Base-by-base conservation (phyloP, 2,888 invertebrate genomes). In the Rhodophaea formosa region DNA sequence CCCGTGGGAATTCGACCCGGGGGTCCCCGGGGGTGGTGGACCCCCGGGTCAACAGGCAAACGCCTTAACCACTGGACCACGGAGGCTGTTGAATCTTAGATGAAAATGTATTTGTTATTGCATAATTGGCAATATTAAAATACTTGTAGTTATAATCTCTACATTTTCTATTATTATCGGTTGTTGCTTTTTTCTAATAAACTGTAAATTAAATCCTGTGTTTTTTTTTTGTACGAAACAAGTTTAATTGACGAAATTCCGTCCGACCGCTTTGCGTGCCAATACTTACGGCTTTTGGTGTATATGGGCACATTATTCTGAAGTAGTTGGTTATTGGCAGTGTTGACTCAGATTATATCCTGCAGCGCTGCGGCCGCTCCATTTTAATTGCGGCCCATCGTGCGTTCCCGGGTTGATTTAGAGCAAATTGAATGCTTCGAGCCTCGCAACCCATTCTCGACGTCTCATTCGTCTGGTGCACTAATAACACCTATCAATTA, bases 381-480 rank as follows among this genome's bases (percentile, higher is more conserved):
- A 76, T 82, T 86, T 84, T 84, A 86, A 86, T 86, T 86, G 82
- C 77, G 68, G 68, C 60, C 61, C 66, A 70, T 68, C 69, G 68
- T 68, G 69, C 70, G 73, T 72, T 70, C 68, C 71, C 69, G 72
- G 71, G 74, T 79, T 86, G 84, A 86, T 86, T 85, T 85, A 80
- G 70, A 79, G 82, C 75, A 82, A 83, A 85, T 86, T 86, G 84
- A 85, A 84, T 80, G 79, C 77, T 82, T 71, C 65, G 72, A 78
- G 77, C 75, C 66, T 66, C 66, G 69, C 72, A 72, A 71, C 72
- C 49, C 32, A 16, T 8, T 68, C 73, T 66, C 66, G 70, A 77
- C 78, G 70, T 80, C 80, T 82, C 78, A 79, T 82, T 83, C 76
- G 75, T 79, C 72, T 67, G 62, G 61, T 60, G 63, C 63, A 62